Percentiles rank a stretch among this genome's conserved stretches.
These are phyloP conservation scores for Speoplatyrhinus poulsoni DNA, from an alignment of 2,113 vertebrate genomes.

Conservation along the genomic window DNA sequence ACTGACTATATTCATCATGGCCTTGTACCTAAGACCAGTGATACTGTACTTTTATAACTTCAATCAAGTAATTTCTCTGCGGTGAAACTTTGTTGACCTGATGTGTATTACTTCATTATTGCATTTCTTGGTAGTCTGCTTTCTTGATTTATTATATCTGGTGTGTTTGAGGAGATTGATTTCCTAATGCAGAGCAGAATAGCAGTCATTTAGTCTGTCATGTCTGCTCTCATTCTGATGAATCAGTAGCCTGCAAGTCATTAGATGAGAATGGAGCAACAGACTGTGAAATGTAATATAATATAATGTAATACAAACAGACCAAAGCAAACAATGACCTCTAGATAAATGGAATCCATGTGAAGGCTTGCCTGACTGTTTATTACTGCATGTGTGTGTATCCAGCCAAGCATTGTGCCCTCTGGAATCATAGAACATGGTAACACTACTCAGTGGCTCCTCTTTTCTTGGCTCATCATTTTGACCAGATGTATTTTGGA, in stretches of 20 bases:
- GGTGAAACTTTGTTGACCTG: constrained; percentile 36
- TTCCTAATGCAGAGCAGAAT: constrained; percentile 53
- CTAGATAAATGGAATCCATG: constrained; percentile 45
- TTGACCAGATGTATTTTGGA: constrained; percentile 49
- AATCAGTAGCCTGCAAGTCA: constrained; percentile 65
- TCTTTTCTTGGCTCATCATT: constrained; percentile 23
- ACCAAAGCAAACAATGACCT: constrained; percentile 60
- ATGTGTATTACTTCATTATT: constrained; percentile 65
- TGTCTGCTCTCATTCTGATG: constrained; percentile 70
- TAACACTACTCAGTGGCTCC: constrained; percentile 15
- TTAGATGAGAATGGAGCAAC: constrained; percentile 71
- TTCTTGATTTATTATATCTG: constrained; percentile 48
- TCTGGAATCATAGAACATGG: constrained; percentile 36
- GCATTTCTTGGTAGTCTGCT: constrained; percentile 55
- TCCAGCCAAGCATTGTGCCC: constrained; percentile 12
- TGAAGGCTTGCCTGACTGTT: constrained; percentile 20
- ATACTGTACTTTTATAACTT: constrained; percentile 38
- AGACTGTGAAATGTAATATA: constrained; percentile 73
- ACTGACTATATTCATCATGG: constrained; percentile 24
- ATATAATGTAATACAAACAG: constrained; percentile 64
- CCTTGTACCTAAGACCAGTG: constrained; percentile 16
- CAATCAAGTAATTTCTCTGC: constrained; percentile 46
- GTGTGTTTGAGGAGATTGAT: constrained; percentile 38
- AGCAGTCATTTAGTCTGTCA: constrained; percentile 69
- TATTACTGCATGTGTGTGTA: neutral